Percentiles rank a stretch among this genome's conserved stretches.
Evolutionary conservation across 1,140 invertebrate genomes (phyloP).

Genomic region (Drosophila simulans): DNA sequence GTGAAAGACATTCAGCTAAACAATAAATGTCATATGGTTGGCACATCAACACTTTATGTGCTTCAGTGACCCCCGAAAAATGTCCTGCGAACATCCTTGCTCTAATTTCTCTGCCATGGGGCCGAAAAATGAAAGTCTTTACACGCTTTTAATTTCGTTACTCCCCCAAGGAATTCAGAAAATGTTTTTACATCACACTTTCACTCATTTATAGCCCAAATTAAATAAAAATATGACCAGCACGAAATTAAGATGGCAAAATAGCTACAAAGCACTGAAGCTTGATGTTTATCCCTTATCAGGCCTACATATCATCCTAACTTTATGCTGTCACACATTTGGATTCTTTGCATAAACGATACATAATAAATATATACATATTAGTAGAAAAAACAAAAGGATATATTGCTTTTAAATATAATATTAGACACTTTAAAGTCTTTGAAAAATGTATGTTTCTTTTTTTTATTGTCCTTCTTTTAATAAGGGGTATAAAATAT

Average conservation of each 20-base stretch:
- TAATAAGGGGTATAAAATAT: not conserved
- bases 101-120: slow-evolving; percentile 2
- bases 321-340: slow-evolving; percentile 42
- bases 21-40: slow-evolving; percentile 81
- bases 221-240: slow-evolving; percentile 45
- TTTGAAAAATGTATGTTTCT: not conserved
- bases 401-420: not conserved
- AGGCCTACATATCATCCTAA: slow-evolving; percentile 11
- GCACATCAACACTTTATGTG: slow-evolving; percentile 81
- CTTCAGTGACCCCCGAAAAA: slow-evolving; percentile 19
- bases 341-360: slow-evolving; percentile 6
- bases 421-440: not conserved
- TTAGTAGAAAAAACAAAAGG: not conserved
- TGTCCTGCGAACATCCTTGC: slow-evolving; percentile 27
- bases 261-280: slow-evolving; percentile 1
- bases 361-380: not conserved
- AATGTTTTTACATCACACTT: slow-evolving; percentile 39
- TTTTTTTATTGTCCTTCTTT: too few relatives aligned
- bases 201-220: slow-evolving; percentile 52
- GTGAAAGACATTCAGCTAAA: slow-evolving; percentile 46
- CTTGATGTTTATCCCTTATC: not conserved
- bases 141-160: slow-evolving; percentile 74
- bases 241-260: slow-evolving; percentile 36
- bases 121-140: slow-evolving; percentile 70
- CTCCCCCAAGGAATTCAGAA: slow-evolving; percentile 58